phyloP scores from a whole-genome alignment of 2,113 vertebrate genomes.

The Tonatia bakeri region DNA sequence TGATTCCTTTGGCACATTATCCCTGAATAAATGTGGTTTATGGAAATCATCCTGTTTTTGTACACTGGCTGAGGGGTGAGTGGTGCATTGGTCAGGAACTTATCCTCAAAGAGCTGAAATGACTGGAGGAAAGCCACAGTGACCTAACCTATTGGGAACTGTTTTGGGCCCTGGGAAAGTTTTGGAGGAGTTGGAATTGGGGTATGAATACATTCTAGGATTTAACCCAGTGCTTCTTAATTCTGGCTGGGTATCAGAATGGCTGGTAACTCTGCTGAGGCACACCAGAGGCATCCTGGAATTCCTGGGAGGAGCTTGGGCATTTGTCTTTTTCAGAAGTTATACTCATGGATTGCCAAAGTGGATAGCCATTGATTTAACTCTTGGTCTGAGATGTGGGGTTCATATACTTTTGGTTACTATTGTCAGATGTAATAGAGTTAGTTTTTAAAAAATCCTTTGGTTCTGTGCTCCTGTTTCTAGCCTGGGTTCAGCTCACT shows the following conservation, averaged over 20 bases:
- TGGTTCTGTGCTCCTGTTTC: not conserved
- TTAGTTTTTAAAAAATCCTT: not conserved
- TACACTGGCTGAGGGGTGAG: not conserved
- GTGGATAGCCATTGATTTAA: not conserved
- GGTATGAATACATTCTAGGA: no score
- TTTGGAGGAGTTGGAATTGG: not conserved
- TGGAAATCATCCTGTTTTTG: not conserved
- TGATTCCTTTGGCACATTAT: not conserved
- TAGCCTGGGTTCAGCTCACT: not conserved
- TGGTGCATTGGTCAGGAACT: not conserved
- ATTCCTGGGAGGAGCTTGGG: not conserved
- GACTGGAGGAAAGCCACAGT: not conserved
- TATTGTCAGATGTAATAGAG: not conserved
- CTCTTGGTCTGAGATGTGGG: not conserved
- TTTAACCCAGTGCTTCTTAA: not conserved
- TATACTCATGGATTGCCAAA: not conserved
- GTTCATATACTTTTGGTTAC: not conserved
- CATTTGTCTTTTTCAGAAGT: not conserved
- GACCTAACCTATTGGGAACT: not conserved
- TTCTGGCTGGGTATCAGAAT: no score
- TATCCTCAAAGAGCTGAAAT: not conserved
- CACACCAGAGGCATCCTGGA: not conserved
- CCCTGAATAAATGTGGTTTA: constrained; percentile 41
- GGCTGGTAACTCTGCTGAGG: not conserved
- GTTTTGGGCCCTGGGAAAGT: not conserved